Percentiles rank a stretch among this genome's conserved stretches.
These are phyloP conservation scores for Meghimatium bilineatum DNA, from an alignment of 2,888 invertebrate species.

Conservation along the genomic window DNA sequence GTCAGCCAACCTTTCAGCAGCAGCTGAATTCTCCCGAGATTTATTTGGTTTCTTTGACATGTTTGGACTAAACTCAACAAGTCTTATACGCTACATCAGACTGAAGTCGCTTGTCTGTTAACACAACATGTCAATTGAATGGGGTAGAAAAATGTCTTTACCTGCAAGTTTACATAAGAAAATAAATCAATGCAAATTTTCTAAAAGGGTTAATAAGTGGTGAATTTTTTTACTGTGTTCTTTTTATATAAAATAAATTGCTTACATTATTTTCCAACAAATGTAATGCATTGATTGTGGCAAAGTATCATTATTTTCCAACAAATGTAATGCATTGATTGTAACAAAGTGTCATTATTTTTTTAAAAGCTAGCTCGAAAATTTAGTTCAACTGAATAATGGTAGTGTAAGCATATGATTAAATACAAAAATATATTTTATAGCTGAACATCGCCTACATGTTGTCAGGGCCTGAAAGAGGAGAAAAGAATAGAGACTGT, in stretches of 20 bases:
- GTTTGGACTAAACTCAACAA: neutral
- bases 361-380: too few relatives aligned
- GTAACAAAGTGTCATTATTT: too few relatives aligned
- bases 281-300: too few relatives aligned
- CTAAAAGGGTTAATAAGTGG: neutral
- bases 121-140: neutral
- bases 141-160: neutral
- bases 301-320: too few relatives aligned
- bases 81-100: slow-evolving; percentile 3
- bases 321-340: too few relatives aligned
- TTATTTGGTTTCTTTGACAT: slow-evolving; percentile 51
- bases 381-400: too few relatives aligned
- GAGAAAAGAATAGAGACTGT: too few relatives aligned
- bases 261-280: neutral
- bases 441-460: too few relatives aligned
- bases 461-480: too few relatives aligned
- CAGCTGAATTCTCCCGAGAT: slow-evolving; percentile 52
- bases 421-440: too few relatives aligned
- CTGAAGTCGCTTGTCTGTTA: neutral
- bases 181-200: neutral
- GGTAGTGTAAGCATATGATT: too few relatives aligned
- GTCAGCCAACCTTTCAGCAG: slow-evolving; percentile 52
- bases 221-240: neutral
- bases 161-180: neutral
- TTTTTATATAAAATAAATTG: too few relatives aligned